Conservation (phyloP, 2,888 invertebrate species). For the Strigamia crassipes region DNA sequence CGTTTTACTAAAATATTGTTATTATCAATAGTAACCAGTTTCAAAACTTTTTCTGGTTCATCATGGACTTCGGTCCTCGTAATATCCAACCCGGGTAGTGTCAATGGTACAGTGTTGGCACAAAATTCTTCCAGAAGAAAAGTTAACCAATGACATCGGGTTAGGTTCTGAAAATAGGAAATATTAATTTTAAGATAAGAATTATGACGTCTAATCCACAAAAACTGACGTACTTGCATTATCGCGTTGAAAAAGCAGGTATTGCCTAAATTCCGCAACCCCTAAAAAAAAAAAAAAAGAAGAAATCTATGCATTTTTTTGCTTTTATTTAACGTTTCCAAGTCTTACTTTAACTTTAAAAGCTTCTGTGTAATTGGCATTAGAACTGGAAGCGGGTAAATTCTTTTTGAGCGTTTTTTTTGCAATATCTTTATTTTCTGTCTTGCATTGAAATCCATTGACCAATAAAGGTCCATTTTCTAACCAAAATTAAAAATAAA, state of each 20-base stretch:
- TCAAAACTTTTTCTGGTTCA: neutral
- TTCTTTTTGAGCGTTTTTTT: neutral
- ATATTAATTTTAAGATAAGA: neutral
- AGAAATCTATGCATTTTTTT: neutral
- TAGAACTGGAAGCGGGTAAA: conserved; percentile 18
- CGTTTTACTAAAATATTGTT: neutral
- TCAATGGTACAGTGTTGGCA: conserved; percentile 49
- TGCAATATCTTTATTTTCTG: conserved; percentile 10
- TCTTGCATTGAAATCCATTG: neutral
- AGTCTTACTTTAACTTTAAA: neutral
- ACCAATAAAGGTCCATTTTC: neutral
- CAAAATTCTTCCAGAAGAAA: conserved; percentile 51
- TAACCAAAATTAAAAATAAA: neutral
- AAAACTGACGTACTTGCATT: conserved; percentile 67
- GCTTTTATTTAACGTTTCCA: neutral
- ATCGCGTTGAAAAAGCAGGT: conserved; percentile 98
- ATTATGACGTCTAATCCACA: neutral
- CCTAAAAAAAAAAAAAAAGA: conserved; percentile 65
- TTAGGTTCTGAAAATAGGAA: conserved; percentile 66
- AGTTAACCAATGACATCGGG: conserved; percentile 67
- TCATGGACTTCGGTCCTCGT: neutral
- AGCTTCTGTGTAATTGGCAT: neutral
- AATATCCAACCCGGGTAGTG: conserved; percentile 6
- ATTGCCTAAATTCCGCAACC: conserved; percentile 88
- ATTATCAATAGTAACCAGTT: conserved; percentile 5